Evolutionary conservation across 2,888 invertebrate genomes (phyloP), one percentile per base, ranked within the genome.

Genomic region (Nomada ferruginata): DNA sequence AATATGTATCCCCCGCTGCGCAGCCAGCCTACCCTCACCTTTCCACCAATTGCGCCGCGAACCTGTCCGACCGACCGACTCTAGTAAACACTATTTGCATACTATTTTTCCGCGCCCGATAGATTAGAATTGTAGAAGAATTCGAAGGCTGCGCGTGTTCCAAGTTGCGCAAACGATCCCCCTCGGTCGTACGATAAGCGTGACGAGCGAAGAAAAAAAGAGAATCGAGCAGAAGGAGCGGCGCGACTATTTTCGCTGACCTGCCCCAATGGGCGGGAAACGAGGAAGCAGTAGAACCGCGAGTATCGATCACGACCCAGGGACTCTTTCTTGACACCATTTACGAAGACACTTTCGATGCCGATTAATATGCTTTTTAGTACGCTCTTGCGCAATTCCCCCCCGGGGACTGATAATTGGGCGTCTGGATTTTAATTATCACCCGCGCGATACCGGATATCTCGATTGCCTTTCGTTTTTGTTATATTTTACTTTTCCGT

Each of bases 191-290:
- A 36, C 36, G 36, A 36, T 36, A 7, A 36, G 1, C 36, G 13
- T 36, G 55, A 7, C 26, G 5, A 36, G 2, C 23, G 26, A 15
- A 5, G 44, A 20, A 13, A 1, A 0, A 5, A 0, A 5, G 20
- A 3, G 20, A 7, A 26, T 9, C 18, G 20, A 61, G 13, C 29
- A 26, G 26, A 26, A 26, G 26, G 26, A 26, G 26, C 26, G 26
- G 26, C 2, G 26, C 26, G 26, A 57, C 52, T 63, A 61, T 63
- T 42, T 64, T 20, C 20, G 11, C 66, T 44, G 76, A 69, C 79
- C 76, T 79, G 57, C 57, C 79, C 59, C 57, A 76, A 53, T 3
- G 36, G 15, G 9, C 2, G 9, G 26, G n/a, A 53, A 23, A 11
- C 23, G 44, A 61, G 26, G 75, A 53, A 70, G 53, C 47, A 57